A percentile compares a stretch with the other conserved stretches of the same genome.
These are phyloP conservation scores for Brachionichthys hirsutus DNA, from an alignment of 2,113 vertebrate genomes.

Conservation along the genomic window DNA sequence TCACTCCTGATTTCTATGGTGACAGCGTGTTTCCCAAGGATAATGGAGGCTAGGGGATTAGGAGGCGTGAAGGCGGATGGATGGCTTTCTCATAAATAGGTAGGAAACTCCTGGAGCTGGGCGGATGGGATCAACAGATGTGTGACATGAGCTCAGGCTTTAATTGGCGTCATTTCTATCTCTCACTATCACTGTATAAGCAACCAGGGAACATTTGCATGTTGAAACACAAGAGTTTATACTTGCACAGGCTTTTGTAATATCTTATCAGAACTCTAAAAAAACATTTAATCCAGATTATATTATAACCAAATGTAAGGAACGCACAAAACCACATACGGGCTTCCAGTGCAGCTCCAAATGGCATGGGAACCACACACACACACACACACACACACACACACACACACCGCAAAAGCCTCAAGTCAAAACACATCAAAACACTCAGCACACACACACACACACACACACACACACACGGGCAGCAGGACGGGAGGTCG, in stretches of 20 bases:
- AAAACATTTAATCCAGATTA: constrained; percentile 27
- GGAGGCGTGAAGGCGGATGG: constrained; percentile 74
- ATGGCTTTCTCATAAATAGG: constrained; percentile 81
- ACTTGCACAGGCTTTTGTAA: constrained; percentile 30
- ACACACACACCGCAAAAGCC: constrained; percentile 56
- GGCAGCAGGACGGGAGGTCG: constrained; percentile 30
- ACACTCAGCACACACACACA: constrained; percentile 38
- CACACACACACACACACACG: constrained; percentile 42
- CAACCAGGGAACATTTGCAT: constrained; percentile 37
- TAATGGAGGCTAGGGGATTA: constrained; percentile 78
- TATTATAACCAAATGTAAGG: constrained; percentile 25
- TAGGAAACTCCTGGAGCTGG: constrained; percentile 76
- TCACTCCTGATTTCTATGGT: constrained; percentile 78
- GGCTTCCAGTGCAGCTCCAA: constrained; percentile 35
- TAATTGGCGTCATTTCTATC: constrained; percentile 72
- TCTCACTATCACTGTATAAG: constrained; percentile 35
- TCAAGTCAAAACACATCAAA: constrained; percentile 71
- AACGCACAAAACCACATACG: constrained; percentile 30
- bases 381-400: constrained; percentile 41
- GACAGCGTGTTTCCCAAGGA: constrained; percentile 78
- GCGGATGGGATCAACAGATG: constrained; percentile 78
- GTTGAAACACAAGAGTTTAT: constrained; percentile 32
- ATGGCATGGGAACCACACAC: constrained; percentile 44
- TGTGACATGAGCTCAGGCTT: constrained; percentile 70
- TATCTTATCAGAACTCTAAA: constrained; percentile 38